phyloP scores from a whole-genome alignment of 2,797 vertebrate species.

The Thunnus albacares region DNA sequence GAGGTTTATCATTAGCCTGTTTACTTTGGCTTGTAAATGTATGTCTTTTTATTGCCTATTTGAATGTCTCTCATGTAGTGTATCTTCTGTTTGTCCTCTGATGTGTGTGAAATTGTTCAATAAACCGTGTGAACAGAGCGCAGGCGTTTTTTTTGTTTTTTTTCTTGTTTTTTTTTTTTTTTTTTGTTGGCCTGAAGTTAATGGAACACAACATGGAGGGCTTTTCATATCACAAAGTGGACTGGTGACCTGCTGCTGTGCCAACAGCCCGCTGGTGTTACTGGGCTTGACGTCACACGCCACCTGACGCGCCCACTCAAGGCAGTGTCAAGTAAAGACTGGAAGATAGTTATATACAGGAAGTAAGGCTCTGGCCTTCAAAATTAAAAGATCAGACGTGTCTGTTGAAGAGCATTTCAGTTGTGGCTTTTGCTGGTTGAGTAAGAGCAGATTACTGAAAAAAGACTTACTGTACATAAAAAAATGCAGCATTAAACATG shows the following conservation, averaged over 20 bases:
- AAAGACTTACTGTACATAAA: not conserved
- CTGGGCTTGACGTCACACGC: slow-evolving; percentile 75
- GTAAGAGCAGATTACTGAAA: no score
- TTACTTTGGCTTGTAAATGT: slow-evolving; percentile 77
- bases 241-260: slow-evolving; percentile 59
- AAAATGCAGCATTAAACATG: not conserved
- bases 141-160: not conserved
- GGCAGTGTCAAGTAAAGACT: slow-evolving; percentile 19
- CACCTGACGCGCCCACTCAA: slow-evolving; percentile 72
- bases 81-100: slow-evolving; percentile 80
- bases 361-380: slow-evolving; percentile 8
- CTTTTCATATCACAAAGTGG: slow-evolving; percentile 45
- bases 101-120: slow-evolving; percentile 83
- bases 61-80: slow-evolving; percentile 76
- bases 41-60: slow-evolving; percentile 73
- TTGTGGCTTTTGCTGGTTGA: not conserved
- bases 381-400: slow-evolving; percentile 41
- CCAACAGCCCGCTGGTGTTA: slow-evolving; percentile 61
- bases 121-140: slow-evolving; percentile 81
- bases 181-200: slow-evolving; percentile 26
- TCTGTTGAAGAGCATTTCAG: not conserved
- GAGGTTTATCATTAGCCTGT: slow-evolving; percentile 57
- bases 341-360: slow-evolving; percentile 5
- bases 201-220: slow-evolving; percentile 61
- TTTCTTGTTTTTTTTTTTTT: not conserved